Percentiles rank a stretch among this genome's conserved stretches.
phyloP scores from a whole-genome alignment of 2,888 invertebrate species.

The Acanthosepion pharaonis region DNA sequence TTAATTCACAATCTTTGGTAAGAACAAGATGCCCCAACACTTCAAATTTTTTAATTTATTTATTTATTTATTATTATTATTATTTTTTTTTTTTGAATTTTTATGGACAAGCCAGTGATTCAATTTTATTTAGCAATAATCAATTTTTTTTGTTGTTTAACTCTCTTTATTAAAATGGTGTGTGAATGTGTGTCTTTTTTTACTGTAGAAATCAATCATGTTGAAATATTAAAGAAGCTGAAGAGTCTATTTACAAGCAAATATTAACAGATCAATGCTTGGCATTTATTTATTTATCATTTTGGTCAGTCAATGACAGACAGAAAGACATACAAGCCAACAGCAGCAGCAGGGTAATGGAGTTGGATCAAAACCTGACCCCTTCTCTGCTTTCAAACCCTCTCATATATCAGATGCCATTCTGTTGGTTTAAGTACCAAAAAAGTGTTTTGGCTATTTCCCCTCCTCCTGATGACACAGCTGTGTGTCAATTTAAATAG shows the following conservation, averaged over 20 bases:
- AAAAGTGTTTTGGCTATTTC: neutral
- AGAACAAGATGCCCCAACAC: neutral
- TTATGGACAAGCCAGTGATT: neutral
- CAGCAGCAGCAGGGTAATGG: neutral
- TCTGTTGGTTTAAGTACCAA: neutral
- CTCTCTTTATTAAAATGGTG: neutral
- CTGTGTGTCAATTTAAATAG: too few relatives aligned
- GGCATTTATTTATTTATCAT: conserved; percentile 6
- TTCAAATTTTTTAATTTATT: neutral
- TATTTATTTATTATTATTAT: neutral
- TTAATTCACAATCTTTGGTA: conserved; percentile 24
- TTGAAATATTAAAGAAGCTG: neutral
- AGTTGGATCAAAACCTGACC: neutral
- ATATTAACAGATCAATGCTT: conserved; percentile 20
- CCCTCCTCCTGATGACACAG: neutral
- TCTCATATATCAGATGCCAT: neutral
- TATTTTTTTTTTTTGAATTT: neutral
- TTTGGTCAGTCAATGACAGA: conserved; percentile 4
- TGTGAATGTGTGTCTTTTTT: neutral
- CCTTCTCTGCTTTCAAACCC: neutral
- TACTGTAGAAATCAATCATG: neutral
- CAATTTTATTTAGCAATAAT: neutral
- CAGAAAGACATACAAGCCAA: neutral
- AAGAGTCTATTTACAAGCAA: neutral
- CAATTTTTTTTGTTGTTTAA: neutral